A percentile compares a stretch with the other conserved stretches of the same genome.
Conservation (phyloP, 2,113 vertebrate genomes). For the Hipposideros armiger region DNA sequence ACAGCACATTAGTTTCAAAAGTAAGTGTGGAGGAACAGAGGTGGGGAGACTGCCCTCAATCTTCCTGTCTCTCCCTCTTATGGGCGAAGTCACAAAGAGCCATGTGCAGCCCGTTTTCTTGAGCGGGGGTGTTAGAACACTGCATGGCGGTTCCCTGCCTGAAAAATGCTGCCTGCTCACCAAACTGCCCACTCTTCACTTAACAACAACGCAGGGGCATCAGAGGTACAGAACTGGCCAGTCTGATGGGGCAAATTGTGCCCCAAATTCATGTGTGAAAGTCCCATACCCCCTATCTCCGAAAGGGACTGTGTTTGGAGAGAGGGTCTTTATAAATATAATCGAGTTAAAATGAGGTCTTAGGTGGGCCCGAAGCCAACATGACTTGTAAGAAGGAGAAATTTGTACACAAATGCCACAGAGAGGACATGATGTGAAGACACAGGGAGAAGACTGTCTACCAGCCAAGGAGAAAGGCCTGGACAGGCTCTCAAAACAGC, state of each 20-base stretch:
- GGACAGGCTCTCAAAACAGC: too few species aligned
- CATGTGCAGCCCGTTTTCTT: neutral
- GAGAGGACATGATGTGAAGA: rapidly evolving
- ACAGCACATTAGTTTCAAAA: neutral
- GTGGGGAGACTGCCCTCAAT: neutral
- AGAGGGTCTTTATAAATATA: neutral
- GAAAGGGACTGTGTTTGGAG: neutral
- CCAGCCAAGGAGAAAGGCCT: rapidly evolving
- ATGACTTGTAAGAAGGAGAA: neutral
- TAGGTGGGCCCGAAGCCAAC: too few species aligned
- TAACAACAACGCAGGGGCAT: rapidly evolving
- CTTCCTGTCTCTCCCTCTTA: neutral
- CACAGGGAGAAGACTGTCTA: rapidly evolving
- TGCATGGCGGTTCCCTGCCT: rapidly evolving
- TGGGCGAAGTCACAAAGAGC: neutral
- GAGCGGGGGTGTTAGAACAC: neutral
- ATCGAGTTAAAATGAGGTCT: neutral
- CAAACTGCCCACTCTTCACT: neutral
- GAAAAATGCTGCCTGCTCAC: neutral
- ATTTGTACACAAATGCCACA: rapidly evolving
- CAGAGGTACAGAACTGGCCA: too few species aligned
- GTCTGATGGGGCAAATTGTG: rapidly evolving
- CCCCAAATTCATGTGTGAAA: too few species aligned
- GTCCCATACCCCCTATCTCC: neutral
- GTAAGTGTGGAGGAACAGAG: rapidly evolving